phyloP scores from a whole-genome alignment of 2,797 vertebrate genomes.

The Anas acuta region DNA sequence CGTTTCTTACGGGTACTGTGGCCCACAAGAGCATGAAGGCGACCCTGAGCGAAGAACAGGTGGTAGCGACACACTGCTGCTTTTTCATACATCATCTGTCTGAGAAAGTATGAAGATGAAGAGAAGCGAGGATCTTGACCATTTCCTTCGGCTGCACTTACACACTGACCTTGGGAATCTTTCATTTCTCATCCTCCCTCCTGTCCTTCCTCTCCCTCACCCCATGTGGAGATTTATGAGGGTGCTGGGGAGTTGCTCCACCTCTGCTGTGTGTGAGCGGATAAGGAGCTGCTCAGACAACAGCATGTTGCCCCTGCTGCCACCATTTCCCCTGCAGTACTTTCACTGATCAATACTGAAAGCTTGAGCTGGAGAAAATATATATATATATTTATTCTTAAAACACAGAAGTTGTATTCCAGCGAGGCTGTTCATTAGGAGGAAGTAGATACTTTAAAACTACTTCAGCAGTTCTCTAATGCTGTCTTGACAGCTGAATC shows the following conservation, averaged over 20 bases:
- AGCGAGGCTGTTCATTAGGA: constrained; percentile 45
- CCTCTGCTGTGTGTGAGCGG: neutral
- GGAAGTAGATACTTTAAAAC: constrained; percentile 44
- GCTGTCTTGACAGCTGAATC: constrained; percentile 41
- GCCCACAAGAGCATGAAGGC: neutral
- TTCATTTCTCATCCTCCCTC: neutral
- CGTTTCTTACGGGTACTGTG: neutral
- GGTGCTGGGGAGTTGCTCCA: neutral
- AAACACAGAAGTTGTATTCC: constrained; percentile 57
- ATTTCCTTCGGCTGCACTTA: neutral
- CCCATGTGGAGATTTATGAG: neutral
- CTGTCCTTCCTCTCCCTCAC: neutral
- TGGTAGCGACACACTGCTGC: neutral
- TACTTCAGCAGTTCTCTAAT: constrained; percentile 26
- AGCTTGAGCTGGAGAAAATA: constrained; percentile 27
- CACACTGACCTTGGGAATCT: neutral
- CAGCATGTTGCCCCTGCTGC: neutral
- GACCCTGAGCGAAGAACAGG: neutral
- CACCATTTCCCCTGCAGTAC: constrained; percentile 52
- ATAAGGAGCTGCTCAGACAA: constrained; percentile 35
- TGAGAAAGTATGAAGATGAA: neutral
- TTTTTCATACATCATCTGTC: neutral
- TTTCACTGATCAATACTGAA: constrained; percentile 66
- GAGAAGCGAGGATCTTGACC: neutral
- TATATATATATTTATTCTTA: constrained; percentile 43